Conservation (phyloP, 2,888 invertebrate species). For the Psylliodes chrysocephalus region DNA sequence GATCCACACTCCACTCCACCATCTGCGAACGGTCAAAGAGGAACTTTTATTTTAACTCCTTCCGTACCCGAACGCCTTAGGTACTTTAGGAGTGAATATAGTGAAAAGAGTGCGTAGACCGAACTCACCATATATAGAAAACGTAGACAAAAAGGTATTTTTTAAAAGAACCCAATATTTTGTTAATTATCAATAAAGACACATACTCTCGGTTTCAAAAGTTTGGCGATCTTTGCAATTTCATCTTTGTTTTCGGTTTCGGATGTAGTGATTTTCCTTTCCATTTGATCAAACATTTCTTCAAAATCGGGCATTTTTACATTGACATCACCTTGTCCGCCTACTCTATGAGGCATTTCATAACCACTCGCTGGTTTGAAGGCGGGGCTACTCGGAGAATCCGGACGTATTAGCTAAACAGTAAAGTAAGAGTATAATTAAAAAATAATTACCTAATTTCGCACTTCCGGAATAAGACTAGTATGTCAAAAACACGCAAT, state of each 20-base stretch:
- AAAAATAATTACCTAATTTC: too few relatives aligned
- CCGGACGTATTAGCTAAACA: background rate
- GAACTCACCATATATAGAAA: background rate
- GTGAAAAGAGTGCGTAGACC: too few relatives aligned
- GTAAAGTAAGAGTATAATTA: too few relatives aligned
- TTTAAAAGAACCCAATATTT: background rate
- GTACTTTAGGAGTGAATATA: too few relatives aligned
- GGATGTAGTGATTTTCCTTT: conserved; percentile 27
- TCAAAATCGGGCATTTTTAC: conserved; percentile 38
- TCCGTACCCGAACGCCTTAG: too few relatives aligned
- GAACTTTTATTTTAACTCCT: too few relatives aligned
- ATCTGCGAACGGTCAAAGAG: too few relatives aligned
- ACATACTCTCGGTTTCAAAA: conserved; percentile 48
- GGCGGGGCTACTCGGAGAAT: background rate
- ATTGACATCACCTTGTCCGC: conserved; percentile 46
- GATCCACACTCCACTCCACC: too few relatives aligned
- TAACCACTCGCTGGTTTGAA: background rate
- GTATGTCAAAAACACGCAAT: too few relatives aligned
- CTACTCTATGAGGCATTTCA: conserved; percentile 31
- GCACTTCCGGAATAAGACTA: too few relatives aligned
- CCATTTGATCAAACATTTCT: conserved; percentile 41
- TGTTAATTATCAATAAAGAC: background rate
- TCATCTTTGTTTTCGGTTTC: conserved; percentile 36
- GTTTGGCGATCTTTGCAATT: conserved; percentile 48
- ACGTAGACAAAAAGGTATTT: background rate